A percentile compares a stretch with the other conserved stretches of the same genome.
Conservation (phyloP, 2,113 vertebrate species). For the Bombycilla garrulus region DNA sequence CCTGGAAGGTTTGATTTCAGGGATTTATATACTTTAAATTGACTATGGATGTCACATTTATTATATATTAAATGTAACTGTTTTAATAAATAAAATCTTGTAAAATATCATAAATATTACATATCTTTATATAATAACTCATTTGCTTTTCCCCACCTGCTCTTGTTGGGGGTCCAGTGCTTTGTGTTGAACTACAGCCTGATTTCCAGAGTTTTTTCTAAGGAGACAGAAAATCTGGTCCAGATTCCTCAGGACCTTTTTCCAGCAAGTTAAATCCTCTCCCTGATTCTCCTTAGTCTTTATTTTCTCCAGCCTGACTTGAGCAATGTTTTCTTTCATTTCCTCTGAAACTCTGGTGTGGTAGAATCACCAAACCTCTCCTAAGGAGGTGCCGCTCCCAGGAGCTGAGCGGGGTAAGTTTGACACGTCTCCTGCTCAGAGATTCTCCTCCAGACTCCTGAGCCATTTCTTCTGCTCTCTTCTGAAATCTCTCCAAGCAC, state of each 20-base stretch:
- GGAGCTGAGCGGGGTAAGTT: background rate
- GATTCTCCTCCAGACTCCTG: background rate
- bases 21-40: background rate
- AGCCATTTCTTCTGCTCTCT: background rate
- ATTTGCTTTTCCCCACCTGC: background rate
- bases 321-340: background rate
- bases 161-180: accelerated
- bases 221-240: background rate
- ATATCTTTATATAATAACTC: background rate
- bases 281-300: background rate
- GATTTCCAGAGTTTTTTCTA: background rate
- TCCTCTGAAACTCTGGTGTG: background rate
- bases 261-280: background rate
- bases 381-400: background rate
- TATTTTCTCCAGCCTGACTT: background rate
- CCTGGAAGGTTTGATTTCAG: background rate
- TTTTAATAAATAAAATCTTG: background rate
- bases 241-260: background rate
- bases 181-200: background rate
- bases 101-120: background rate
- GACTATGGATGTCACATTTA: background rate
- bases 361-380: background rate
- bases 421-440: background rate
- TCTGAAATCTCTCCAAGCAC: background rate
- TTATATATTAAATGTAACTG: background rate